phyloP scores from a whole-genome alignment of 2,113 vertebrate species.

The Dipodomys merriami region DNA sequence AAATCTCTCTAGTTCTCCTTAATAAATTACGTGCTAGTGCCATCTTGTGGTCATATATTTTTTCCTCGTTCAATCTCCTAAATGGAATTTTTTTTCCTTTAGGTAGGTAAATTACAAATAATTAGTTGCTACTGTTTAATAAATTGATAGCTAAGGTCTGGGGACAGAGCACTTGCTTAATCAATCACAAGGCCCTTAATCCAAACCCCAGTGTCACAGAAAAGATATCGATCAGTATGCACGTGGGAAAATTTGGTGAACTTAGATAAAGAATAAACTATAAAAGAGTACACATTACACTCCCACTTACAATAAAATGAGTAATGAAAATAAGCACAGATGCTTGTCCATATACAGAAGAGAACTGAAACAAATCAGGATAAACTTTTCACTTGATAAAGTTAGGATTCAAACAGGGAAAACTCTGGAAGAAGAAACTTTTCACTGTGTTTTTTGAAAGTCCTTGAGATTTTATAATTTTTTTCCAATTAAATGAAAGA shows the following conservation, averaged over 20 bases:
- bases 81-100: not conserved
- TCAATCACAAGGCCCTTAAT: no score
- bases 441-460: not conserved
- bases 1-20: not conserved
- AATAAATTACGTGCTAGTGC: not conserved
- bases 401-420: not conserved
- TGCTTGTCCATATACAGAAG: not conserved
- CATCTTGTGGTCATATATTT: constrained; percentile 32
- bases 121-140: not conserved
- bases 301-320: not conserved
- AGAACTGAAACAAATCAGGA: not conserved
- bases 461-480: not conserved
- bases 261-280: not conserved
- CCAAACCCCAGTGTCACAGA: not conserved
- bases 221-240: not conserved
- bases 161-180: not conserved
- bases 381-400: not conserved
- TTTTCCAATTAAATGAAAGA: not conserved
- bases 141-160: not conserved
- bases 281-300: not conserved
- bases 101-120: not conserved
- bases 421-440: not conserved
- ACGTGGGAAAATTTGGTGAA: not conserved
- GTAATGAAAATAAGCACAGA: not conserved
- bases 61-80: not conserved